Evolutionary conservation across 2,888 invertebrate genomes (phyloP).

Genomic region (Xestia ashworthii): DNA sequence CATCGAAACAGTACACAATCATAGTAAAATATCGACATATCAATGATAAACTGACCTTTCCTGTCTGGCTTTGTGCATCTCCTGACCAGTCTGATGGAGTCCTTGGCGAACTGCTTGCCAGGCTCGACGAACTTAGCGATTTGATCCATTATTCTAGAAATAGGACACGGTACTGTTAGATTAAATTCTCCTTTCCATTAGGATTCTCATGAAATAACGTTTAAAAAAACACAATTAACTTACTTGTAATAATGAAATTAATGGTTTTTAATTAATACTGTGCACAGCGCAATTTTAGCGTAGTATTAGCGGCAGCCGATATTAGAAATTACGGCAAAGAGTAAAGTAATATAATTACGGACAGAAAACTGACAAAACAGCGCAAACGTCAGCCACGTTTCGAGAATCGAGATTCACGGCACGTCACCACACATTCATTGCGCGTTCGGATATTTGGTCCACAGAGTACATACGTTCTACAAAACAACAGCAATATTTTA

Average conservation of each 20-base stretch:
- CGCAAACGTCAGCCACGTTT: constrained; percentile 89
- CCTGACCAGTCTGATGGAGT: constrained; percentile 99
- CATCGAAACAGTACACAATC: constrained; percentile 39
- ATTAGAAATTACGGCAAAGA: constrained; percentile 66
- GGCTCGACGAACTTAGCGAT: constrained; percentile 98
- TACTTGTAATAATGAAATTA: constrained; percentile 56
- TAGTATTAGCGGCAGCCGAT: constrained; percentile 58
- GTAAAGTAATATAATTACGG: no score
- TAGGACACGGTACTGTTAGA: constrained; percentile 60
- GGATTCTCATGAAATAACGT: constrained; percentile 7
- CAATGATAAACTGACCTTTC: constrained; percentile 92
- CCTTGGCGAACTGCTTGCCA: constrained; percentile 99
- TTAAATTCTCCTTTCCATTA: constrained; percentile 16
- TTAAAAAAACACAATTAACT: constrained; percentile 51
- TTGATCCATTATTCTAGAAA: constrained; percentile 96
- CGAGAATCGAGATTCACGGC: constrained; percentile 81
- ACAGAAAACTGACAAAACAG: constrained; percentile 73
- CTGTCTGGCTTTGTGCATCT: constrained; percentile 99
- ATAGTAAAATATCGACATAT: not conserved
- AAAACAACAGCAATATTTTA: not conserved
- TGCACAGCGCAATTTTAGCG: constrained; percentile 55
- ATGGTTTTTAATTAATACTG: constrained; percentile 51
- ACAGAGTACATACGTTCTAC: not conserved
- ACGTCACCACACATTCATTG: constrained; percentile 80
- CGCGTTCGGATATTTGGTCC: constrained; percentile 71